These are phyloP conservation scores for Serilophus lunatus DNA, from an alignment of 2,113 vertebrate species.

Conservation along the genomic window DNA sequence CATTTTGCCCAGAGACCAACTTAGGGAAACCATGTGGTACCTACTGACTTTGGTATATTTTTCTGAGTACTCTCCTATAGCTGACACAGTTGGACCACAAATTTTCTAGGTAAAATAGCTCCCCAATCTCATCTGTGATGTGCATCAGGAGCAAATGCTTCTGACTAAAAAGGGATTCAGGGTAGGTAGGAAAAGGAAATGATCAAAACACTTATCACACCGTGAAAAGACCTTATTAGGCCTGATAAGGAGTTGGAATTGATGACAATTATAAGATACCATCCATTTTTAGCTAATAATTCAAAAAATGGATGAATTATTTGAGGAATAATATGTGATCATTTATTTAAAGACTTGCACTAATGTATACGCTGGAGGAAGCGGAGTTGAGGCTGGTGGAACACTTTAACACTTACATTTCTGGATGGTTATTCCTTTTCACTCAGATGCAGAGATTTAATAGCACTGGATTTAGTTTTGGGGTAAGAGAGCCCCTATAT, in stretches of 20 bases:
- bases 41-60: not conserved
- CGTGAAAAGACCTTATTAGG: not conserved
- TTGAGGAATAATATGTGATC: slow-evolving; percentile 46
- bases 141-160: not conserved
- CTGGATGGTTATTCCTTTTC: not conserved
- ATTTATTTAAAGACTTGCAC: slow-evolving; percentile 44
- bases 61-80: not conserved
- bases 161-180: not conserved
- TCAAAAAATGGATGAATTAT: slow-evolving; percentile 41
- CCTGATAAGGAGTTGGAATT: not conserved
- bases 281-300: slow-evolving; percentile 47
- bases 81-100: not conserved
- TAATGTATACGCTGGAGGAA: not conserved
- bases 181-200: slow-evolving; percentile 15
- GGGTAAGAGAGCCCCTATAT: not conserved
- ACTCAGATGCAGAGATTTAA: not conserved
- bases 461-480: not conserved
- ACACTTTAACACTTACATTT: not conserved
- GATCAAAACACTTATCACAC: slow-evolving; percentile 23
- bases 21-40: not conserved
- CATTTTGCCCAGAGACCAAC: not conserved
- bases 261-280: slow-evolving; percentile 31
- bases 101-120: not conserved
- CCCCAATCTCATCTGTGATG: not conserved
- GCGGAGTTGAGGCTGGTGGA: not conserved